Percentiles rank a stretch among this genome's conserved stretches.
Evolutionary conservation across 1,140 invertebrate species (phyloP).

Genomic region (Eumaeus atala): DNA sequence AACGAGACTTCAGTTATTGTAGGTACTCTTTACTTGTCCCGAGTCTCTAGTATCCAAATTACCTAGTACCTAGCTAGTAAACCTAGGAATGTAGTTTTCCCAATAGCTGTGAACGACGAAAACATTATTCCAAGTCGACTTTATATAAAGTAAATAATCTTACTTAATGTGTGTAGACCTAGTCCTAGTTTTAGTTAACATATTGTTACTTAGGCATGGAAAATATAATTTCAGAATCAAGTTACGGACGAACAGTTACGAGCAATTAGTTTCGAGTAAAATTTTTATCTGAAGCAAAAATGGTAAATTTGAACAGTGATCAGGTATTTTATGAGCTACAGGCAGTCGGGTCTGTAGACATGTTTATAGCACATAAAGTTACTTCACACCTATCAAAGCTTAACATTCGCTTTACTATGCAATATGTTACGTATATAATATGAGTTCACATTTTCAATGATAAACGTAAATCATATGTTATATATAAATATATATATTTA

Average conservation of each 20-base stretch:
- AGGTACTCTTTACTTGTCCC: too few species aligned
- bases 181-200: too few species aligned
- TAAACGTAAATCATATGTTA: neutral
- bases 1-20: too few species aligned
- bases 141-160: too few species aligned
- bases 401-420: slow-evolving; percentile 11
- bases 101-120: too few species aligned
- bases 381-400: slow-evolving; percentile 6
- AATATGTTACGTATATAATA: neutral
- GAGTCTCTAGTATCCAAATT: too few species aligned
- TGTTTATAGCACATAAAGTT: too few species aligned
- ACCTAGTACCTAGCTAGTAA: too few species aligned
- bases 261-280: slow-evolving; percentile 44
- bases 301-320: slow-evolving; percentile 61
- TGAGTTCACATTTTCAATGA: slow-evolving; percentile 1
- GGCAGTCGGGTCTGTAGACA: slow-evolving; percentile 13
- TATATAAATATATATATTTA: too few species aligned
- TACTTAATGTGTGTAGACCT: too few species aligned
- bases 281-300: slow-evolving; percentile 47
- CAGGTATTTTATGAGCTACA: slow-evolving; percentile 49
- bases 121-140: too few species aligned
- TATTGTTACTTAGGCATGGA: slow-evolving; percentile 8
- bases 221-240: slow-evolving; percentile 67
- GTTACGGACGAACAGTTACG: slow-evolving; percentile 53
- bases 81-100: too few species aligned